Base-by-base conservation (phyloP, 30 jellyfish, hydroid and myxozoan species). In the Hydra vulgaris region DNA sequence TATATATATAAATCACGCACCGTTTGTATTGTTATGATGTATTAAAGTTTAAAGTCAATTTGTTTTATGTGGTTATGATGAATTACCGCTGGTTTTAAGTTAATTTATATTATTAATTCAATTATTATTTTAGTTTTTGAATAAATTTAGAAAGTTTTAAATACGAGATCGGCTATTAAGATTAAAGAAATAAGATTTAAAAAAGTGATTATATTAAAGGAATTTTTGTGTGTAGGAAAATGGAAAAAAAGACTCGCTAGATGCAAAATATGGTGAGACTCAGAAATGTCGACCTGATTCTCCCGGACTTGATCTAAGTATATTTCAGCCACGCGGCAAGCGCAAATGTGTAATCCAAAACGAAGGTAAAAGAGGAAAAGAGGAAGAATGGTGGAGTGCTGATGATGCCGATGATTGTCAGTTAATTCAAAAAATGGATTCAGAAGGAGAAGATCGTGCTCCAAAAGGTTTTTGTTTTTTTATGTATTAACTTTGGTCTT, bases 311-410 rank as follows among this genome's bases (percentile, higher is more conserved):
- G 95, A 84, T 82, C 78, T 84, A 0, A 81, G 92, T 61, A 84
- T 89, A 17, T 85, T 92, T 72, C 92, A 92, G 74, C 98, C 98
- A n/a, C 88, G 94, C 25, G 96, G 96, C 66, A 92, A 92, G 70
- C 86, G 98, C 24, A 87, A 76, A 54, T 92, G 98, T 54, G 98
- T 92, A 18, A 26, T 92, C 17, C 96, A 82, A 66, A 23, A 81
- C 68, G 98, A 92, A 70, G 83, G 82, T 70, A 84, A 94, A 54
- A 87, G 85, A 79, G 93, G 88, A 7, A 40, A 61, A 16, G 78
- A 52, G 15, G 92, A 87, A 66, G 83, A 83, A 20, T 92, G 98
- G 98, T 84, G 93, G 53, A 79, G 79, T 0, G 81, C 82, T 18
- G 19, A 66, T 78, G 98, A 87, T 73, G 98, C 84, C 53, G 88